Conservation (phyloP, 1,140 invertebrate species). For the Pseudachorutes palmiensis region DNA sequence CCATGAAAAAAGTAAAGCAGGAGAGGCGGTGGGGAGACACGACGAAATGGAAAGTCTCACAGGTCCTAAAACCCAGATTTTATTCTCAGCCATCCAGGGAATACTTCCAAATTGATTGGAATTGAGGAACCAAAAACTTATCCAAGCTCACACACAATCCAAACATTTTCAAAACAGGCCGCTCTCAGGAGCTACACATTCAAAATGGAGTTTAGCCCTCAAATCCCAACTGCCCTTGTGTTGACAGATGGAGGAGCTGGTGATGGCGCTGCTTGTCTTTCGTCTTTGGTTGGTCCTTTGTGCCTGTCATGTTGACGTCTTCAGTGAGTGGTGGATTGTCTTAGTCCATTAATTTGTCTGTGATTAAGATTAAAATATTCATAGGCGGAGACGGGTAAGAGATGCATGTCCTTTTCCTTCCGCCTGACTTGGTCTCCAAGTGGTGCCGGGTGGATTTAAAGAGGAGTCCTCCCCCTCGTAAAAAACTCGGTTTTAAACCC, state of each 20-base stretch:
- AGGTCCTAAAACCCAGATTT: not conserved
- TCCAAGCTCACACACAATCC: not conserved
- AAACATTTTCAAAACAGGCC: not conserved
- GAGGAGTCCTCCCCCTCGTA: not conserved
- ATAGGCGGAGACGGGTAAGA: not conserved
- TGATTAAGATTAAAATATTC: not conserved
- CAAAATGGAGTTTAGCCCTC: not conserved
- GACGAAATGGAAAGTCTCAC: not conserved
- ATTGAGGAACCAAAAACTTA: not conserved
- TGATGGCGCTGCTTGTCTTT: not conserved
- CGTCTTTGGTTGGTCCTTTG: no score
- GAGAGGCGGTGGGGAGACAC: no score
- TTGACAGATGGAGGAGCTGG: not conserved
- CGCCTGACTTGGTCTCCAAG: not conserved
- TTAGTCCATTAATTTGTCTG: not conserved
- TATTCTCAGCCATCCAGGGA: not conserved
- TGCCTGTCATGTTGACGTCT: no score
- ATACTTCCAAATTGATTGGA: constrained; percentile 1
- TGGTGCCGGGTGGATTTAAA: not conserved
- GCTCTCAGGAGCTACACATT: not conserved
- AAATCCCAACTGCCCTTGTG: not conserved
- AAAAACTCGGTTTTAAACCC: not conserved
- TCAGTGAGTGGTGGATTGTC: no score
- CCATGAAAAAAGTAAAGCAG: not conserved
- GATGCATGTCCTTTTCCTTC: no score